Evolutionary conservation across 2,888 invertebrate species (phyloP).

Genomic region (Pegoplata infirma): DNA sequence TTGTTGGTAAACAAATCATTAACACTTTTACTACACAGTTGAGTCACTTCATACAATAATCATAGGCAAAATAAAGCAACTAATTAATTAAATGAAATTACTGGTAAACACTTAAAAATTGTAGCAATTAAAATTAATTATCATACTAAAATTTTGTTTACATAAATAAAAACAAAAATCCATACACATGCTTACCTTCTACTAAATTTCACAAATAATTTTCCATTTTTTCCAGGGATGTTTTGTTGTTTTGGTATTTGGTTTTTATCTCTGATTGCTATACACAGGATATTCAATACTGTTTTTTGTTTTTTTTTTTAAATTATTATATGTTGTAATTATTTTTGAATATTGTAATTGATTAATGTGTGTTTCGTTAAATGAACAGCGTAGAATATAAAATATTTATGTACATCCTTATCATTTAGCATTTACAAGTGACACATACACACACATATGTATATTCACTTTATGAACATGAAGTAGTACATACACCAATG

Average conservation of each 20-base stretch:
- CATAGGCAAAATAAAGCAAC: not conserved
- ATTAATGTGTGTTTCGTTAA: conserved; percentile 36
- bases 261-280: not conserved
- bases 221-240: not conserved
- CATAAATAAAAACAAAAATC: not conserved
- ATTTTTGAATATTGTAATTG: conserved; percentile 27
- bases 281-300: not conserved
- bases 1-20: no score
- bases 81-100: not conserved
- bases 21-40: no score
- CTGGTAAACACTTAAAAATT: not conserved
- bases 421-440: not conserved
- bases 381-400: no score
- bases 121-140: not conserved
- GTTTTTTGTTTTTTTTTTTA: no score
- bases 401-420: not conserved
- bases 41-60: no score
- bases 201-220: not conserved
- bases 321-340: not conserved
- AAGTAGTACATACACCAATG: no score
- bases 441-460: no score
- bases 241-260: not conserved
- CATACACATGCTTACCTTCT: not conserved
- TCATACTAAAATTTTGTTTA: not conserved
- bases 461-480: not conserved